These are phyloP conservation scores for Pelodiscus sinensis DNA, from an alignment of 2,113 vertebrate genomes.

Conservation along the genomic window DNA sequence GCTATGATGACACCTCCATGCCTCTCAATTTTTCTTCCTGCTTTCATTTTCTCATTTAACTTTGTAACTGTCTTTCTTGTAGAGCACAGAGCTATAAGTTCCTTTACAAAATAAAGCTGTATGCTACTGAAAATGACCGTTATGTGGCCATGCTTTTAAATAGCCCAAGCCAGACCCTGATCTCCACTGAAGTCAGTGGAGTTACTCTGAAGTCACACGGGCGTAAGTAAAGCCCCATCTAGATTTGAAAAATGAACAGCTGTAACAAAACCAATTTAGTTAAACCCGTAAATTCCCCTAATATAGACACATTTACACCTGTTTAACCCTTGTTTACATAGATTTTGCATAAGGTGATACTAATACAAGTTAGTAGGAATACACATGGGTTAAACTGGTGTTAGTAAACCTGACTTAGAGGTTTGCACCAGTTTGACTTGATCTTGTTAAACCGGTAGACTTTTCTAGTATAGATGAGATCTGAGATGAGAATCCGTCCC, in stretches of 20 bases:
- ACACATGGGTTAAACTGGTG: background rate
- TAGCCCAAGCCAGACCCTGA: background rate
- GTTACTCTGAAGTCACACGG: background rate
- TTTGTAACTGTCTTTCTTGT: background rate
- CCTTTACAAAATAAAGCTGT: background rate
- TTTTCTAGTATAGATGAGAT: background rate
- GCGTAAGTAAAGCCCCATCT: background rate
- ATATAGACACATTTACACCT: background rate
- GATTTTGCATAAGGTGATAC: background rate
- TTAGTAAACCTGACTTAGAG: background rate
- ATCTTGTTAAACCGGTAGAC: background rate
- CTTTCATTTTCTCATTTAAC: background rate
- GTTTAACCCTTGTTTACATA: background rate
- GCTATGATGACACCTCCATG: background rate
- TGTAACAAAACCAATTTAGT: background rate
- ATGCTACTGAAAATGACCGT: background rate
- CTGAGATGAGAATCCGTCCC: background rate
- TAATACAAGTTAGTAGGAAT: background rate
- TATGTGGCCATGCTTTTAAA: background rate
- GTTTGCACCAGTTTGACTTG: background rate
- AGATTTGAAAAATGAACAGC: background rate
- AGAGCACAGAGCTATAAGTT: no score
- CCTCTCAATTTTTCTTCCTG: background rate
- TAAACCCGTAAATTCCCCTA: background rate
- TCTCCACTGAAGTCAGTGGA: background rate